Percentiles rank a stretch among this genome's conserved stretches.
phyloP scores from a whole-genome alignment of 2,888 invertebrate genomes.

The Platycheirus rosarum region DNA sequence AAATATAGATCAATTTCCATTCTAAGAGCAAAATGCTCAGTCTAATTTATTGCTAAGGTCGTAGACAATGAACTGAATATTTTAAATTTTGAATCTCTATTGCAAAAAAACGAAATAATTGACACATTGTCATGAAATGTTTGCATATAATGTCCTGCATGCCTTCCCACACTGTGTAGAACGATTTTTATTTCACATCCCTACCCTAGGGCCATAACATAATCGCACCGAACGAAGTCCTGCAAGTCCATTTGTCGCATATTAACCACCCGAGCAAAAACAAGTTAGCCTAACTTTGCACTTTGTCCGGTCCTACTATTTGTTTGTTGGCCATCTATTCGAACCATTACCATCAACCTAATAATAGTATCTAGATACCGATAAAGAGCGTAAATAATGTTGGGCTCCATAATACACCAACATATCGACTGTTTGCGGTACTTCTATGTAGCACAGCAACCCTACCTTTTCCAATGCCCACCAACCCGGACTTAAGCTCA shows the following conservation, averaged over 20 bases:
- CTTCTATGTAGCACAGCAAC: constrained; percentile 10
- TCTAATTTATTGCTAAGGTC: too few species aligned
- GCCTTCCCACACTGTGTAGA: constrained; percentile 29
- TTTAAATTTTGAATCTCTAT: too few species aligned
- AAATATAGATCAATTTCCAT: too few species aligned
- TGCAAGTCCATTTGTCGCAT: constrained; percentile 28
- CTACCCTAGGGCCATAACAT: constrained; percentile 9
- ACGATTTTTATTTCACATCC: too few species aligned
- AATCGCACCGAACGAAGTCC: not conserved
- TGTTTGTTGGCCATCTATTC: constrained; percentile 49
- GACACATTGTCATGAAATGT: too few species aligned
- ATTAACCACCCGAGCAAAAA: constrained; percentile 30
- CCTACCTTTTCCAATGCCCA: constrained; percentile 7
- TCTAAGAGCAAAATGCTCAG: too few species aligned
- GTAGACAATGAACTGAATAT: too few species aligned
- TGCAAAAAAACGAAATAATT: too few species aligned
- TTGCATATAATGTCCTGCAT: constrained; percentile 16
- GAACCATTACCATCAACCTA: constrained; percentile 35
- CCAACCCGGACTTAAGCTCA: constrained; percentile 60
- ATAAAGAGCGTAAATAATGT: constrained; percentile 71
- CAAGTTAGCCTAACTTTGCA: constrained; percentile 21
- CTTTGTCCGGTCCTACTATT: not conserved
- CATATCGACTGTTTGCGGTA: constrained; percentile 29
- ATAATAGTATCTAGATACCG: constrained; percentile 43
- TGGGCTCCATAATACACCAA: constrained; percentile 25